Evolutionary conservation across 2,888 invertebrate species (phyloP).

Genomic region (Anorthoa munda): DNA sequence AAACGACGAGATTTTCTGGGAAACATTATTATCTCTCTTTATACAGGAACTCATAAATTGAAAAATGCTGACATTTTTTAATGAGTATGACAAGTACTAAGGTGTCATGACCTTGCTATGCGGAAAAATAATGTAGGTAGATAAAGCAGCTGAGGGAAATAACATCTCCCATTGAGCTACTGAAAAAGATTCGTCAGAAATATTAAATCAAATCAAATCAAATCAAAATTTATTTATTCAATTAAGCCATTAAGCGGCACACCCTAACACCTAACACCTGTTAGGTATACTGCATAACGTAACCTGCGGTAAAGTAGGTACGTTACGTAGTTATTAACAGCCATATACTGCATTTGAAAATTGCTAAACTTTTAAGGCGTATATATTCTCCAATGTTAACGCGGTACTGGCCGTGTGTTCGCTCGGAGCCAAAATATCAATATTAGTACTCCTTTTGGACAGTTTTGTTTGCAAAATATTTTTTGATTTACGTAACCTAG

Average conservation of each 20-base stretch:
- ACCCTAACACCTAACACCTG: too few relatives aligned
- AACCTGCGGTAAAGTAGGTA: too few relatives aligned
- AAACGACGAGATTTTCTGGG: conserved; percentile 14
- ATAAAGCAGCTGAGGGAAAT: background rate
- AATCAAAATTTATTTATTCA: too few relatives aligned
- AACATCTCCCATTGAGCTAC: background rate
- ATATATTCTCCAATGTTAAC: too few relatives aligned
- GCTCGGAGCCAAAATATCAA: too few relatives aligned
- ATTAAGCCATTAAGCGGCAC: too few relatives aligned
- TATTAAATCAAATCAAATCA: too few relatives aligned
- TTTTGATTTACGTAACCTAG: too few relatives aligned
- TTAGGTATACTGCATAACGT: background rate
- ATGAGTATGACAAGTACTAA: background rate
- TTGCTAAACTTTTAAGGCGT: background rate
- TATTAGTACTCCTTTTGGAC: too few relatives aligned
- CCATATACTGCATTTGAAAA: background rate
- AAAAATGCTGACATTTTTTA: conserved; percentile 2
- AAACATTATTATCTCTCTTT: background rate
- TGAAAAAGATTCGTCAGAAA: background rate
- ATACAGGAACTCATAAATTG: background rate
- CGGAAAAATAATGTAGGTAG: background rate
- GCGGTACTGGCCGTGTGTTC: too few relatives aligned
- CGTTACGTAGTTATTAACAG: background rate
- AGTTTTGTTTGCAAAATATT: too few relatives aligned
- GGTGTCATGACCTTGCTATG: background rate